phyloP scores from a whole-genome alignment of 2,113 vertebrate species.

The Glaucomys volans region DNA sequence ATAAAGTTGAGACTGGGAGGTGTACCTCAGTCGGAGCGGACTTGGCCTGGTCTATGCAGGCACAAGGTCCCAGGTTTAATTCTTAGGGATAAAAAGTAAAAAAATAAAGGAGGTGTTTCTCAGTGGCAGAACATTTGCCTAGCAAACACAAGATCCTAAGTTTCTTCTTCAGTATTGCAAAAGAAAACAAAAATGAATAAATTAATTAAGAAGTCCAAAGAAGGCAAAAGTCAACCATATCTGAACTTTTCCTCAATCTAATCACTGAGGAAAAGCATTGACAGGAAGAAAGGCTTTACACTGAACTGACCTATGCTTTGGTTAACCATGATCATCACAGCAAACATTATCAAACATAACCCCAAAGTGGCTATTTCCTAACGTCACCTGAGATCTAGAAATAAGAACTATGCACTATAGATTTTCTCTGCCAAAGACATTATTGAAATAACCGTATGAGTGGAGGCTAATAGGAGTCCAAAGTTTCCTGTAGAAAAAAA shows the following conservation, averaged over 20 bases:
- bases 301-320: neutral
- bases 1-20: no score
- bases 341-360: neutral
- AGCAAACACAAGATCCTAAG: no score
- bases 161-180: no score
- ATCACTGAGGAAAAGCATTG: constrained; percentile 6
- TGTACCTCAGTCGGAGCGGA: no score
- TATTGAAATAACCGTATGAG: constrained; percentile 5
- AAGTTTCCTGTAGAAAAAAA: constrained; percentile 19
- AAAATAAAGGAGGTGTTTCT: no score
- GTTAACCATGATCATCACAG: neutral
- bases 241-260: neutral
- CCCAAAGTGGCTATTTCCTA: neutral
- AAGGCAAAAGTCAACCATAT: neutral
- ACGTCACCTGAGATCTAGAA: neutral
- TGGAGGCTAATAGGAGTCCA: neutral
- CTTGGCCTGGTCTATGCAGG: no score
- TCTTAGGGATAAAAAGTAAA: no score
- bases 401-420: neutral
- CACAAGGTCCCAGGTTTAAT: no score
- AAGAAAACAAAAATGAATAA: neutral
- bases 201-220: neutral
- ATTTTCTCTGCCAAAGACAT: neutral
- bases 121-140: no score
- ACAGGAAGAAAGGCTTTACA: constrained; percentile 20